Evolutionary conservation across 2,888 invertebrate genomes (phyloP), one percentile per base, ranked within the genome.

Genomic region (Callosobruchus maculatus): DNA sequence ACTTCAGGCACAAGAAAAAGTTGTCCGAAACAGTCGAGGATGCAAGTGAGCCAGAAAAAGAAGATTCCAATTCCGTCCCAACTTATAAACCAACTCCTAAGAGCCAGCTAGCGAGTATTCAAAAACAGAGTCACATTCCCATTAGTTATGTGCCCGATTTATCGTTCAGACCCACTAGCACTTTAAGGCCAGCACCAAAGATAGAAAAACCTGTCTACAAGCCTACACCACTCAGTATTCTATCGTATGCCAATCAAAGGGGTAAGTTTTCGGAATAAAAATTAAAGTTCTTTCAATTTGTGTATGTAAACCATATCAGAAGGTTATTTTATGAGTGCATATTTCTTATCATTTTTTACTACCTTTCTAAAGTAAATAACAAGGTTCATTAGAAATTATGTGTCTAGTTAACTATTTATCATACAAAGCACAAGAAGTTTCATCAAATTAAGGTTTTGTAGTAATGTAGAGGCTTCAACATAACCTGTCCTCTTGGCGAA

Each of bases 1-100:
- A 97, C 88, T 97, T 95, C 87, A 93, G 94, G 84, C 97, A 97
- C 87, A 90, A 91, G 80, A 93, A 91, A 83, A 93, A 92, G 89
- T 80, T 76, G 13, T 80, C 81, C 71, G 94, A 94, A 89, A 82
- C 83, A 76, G 86, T 86, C 77, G 87, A 86, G 78, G 84, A 86
- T 74, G 77, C 83, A 76, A 87, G 88, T 74, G 87, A 87, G 70
- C 84, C 89, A 76, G 87, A 89, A 81, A 78, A 80, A 74, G 76
- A 77, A 31, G 73, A 71, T 88, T 88, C 86, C 87, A 70, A 75
- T 31, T 81, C 80, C 70, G 80, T 86, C 74, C 87, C 87, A 69
- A 86, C 86, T 21, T 87, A 87, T 75, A 87, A 86, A 78, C 87
- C 87, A 69, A 87, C 87, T 30, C 87, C 91, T 80, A 89, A 88